Evolutionary conservation across 2,888 invertebrate genomes (phyloP).

Genomic region (Agonopterix heracliana): DNA sequence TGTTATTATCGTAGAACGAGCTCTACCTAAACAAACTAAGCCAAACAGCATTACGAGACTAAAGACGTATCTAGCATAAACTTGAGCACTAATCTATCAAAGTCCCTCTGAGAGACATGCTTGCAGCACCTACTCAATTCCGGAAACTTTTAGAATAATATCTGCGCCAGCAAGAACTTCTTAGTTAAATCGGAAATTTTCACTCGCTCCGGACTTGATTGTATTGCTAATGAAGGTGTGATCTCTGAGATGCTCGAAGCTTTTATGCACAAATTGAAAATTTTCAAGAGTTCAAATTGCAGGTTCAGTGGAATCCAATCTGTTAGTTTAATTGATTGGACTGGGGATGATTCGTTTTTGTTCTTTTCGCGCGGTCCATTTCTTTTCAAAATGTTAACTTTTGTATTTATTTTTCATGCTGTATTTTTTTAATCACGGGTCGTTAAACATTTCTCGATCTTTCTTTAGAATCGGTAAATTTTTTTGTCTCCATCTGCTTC

Average conservation of each 20-base stretch:
- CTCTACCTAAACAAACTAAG: not conserved
- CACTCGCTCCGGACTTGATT: constrained; percentile 37
- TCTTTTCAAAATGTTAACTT: too few relatives aligned
- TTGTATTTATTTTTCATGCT: too few relatives aligned
- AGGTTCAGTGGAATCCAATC: constrained; percentile 1
- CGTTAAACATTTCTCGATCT: not conserved
- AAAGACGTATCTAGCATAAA: not conserved
- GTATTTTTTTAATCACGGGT: not conserved
- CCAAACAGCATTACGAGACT: not conserved
- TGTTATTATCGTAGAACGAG: not conserved
- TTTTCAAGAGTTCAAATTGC: constrained; percentile 25
- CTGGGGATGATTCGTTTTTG: constrained; percentile 10
- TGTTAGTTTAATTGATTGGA: constrained; percentile 30
- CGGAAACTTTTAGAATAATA: constrained; percentile 14
- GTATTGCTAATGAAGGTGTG: constrained; percentile 57
- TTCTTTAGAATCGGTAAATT: too few relatives aligned
- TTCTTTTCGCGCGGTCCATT: too few relatives aligned
- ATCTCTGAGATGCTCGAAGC: constrained; percentile 19
- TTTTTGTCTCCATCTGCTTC: too few relatives aligned
- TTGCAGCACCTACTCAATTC: constrained; percentile 8
- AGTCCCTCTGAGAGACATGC: constrained; percentile 3
- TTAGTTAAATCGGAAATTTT: constrained; percentile 42
- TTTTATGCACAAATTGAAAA: constrained; percentile 53
- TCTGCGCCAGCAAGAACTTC: constrained; percentile 22
- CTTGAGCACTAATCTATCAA: not conserved